Evolutionary conservation across 2,888 invertebrate genomes (phyloP).

Genomic region (Agrypnus murinus): DNA sequence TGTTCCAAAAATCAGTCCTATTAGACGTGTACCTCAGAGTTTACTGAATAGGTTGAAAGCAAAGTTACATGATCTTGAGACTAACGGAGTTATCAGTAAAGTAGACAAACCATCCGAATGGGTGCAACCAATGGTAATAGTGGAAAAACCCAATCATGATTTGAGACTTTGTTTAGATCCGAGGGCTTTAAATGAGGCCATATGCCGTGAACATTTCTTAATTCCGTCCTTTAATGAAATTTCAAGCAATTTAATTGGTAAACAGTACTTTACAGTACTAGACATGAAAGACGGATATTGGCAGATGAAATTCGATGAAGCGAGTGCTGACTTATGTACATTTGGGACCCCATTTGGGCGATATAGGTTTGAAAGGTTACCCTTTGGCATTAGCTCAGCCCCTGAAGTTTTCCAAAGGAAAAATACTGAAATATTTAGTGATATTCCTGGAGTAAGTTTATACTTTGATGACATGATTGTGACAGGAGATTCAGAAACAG

Average conservation of each 20-base stretch:
- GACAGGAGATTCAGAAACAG: conserved; percentile 1
- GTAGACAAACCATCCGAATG: conserved; percentile 14
- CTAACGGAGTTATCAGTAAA: conserved; percentile 2
- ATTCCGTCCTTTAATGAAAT: conserved; percentile 51
- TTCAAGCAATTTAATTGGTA: conserved; percentile 45
- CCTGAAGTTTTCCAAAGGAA: neutral
- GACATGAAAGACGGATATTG: conserved; percentile 47
- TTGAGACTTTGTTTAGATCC: conserved; percentile 41
- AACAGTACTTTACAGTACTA: conserved; percentile 44
- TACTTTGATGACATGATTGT: conserved; percentile 27
- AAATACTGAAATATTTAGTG: conserved; percentile 13
- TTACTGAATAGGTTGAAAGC: conserved; percentile 39
- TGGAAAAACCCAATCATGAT: conserved; percentile 1
- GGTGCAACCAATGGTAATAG: conserved; percentile 31
- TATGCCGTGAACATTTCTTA: conserved; percentile 22
- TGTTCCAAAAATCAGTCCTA: conserved; percentile 44
- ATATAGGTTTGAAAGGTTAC: conserved; percentile 46
- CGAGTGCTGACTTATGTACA: conserved; percentile 48
- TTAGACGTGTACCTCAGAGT: conserved; percentile 42
- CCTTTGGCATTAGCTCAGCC: neutral
- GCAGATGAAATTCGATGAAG: conserved; percentile 43
- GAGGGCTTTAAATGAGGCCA: conserved; percentile 39
- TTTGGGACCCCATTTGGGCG: conserved; percentile 52
- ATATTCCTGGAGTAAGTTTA: conserved; percentile 1
- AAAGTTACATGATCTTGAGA: conserved; percentile 33